Evolutionary conservation across 2,797 vertebrate species (phyloP).

Genomic region (Trematomus bernacchii): DNA sequence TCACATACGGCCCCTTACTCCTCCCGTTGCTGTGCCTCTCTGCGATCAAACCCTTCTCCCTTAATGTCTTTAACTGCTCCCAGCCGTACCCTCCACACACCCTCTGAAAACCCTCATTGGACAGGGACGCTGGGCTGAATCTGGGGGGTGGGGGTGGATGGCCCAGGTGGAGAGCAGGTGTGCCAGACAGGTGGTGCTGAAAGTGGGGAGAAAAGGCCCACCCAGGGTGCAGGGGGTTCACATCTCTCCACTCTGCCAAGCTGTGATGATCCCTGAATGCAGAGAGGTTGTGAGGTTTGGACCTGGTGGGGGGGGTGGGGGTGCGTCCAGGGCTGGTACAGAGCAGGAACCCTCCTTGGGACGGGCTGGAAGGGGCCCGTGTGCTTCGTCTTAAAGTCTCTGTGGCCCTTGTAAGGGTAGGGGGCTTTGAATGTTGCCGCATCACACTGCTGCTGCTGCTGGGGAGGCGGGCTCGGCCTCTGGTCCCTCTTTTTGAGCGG

Average conservation of each 20-base stretch:
- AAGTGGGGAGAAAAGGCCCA: conserved; percentile 63
- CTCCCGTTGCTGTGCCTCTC: conserved; percentile 48
- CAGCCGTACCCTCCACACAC: conserved; percentile 38
- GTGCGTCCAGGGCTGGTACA: conserved; percentile 79
- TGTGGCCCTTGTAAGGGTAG: conserved; percentile 77
- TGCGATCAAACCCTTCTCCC: conserved; percentile 35
- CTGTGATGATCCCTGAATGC: conserved; percentile 66
- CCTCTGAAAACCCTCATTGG: conserved; percentile 40
- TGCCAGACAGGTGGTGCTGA: conserved; percentile 42
- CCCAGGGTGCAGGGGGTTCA: conserved; percentile 43
- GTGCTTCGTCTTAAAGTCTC: conserved; percentile 57
- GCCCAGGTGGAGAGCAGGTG: conserved; percentile 34
- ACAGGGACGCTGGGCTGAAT: conserved; percentile 37
- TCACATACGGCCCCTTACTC: conserved; percentile 56
- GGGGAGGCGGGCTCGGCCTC: conserved; percentile 35
- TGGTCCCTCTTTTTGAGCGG: conserved; percentile 83
- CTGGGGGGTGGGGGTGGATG: conserved; percentile 43
- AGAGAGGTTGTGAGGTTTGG: conserved; percentile 61
- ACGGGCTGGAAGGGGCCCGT: conserved; percentile 63
- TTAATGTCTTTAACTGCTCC: conserved; percentile 56
- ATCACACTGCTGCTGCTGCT: conserved; percentile 55
- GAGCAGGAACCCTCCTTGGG: conserved; percentile 56
- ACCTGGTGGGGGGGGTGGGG: conserved; percentile 43
- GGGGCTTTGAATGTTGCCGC: conserved; percentile 80
- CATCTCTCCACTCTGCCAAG: conserved; percentile 70